phyloP scores from a whole-genome alignment of 2,888 invertebrate species.

The Phorcus lineatus region DNA sequence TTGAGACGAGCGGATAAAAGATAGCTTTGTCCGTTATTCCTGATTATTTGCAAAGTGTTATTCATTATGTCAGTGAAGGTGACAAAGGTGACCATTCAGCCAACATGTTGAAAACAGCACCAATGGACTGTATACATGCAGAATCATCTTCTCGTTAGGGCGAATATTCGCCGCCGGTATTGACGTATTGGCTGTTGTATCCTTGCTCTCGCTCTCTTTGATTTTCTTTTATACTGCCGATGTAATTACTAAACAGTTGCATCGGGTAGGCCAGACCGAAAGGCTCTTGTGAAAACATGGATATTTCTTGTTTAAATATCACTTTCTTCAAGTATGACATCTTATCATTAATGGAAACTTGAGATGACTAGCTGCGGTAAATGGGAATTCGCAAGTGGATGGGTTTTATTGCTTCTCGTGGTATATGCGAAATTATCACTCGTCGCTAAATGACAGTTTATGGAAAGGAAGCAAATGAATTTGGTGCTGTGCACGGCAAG shows the following conservation, averaged over 20 bases:
- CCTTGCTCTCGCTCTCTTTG: neutral
- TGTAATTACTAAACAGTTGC: conserved; percentile 2
- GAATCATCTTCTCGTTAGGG: conserved; percentile 2
- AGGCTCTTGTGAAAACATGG: conserved; percentile 15
- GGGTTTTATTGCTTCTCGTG: neutral
- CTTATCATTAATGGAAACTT: conserved; percentile 16
- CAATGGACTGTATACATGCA: conserved; percentile 17
- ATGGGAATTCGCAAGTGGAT: neutral
- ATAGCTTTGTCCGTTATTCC: neutral
- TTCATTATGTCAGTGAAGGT: conserved; percentile 1
- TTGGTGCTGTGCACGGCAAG: neutral
- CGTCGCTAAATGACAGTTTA: neutral
- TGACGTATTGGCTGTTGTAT: conserved; percentile 1
- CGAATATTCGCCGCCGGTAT: neutral
- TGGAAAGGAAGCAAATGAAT: neutral
- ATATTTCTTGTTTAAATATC: conserved; percentile 22
- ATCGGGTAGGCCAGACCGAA: neutral
- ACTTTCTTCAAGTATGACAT: conserved; percentile 19
- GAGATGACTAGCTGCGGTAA: neutral
- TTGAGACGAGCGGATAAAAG: neutral
- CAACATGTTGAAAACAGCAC: neutral
- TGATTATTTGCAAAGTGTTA: neutral
- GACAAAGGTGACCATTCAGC: neutral
- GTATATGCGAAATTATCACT: neutral
- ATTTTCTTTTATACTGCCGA: neutral